phyloP scores from a whole-genome alignment of 1,140 invertebrate species.

The Pseudachorutes palmiensis region DNA sequence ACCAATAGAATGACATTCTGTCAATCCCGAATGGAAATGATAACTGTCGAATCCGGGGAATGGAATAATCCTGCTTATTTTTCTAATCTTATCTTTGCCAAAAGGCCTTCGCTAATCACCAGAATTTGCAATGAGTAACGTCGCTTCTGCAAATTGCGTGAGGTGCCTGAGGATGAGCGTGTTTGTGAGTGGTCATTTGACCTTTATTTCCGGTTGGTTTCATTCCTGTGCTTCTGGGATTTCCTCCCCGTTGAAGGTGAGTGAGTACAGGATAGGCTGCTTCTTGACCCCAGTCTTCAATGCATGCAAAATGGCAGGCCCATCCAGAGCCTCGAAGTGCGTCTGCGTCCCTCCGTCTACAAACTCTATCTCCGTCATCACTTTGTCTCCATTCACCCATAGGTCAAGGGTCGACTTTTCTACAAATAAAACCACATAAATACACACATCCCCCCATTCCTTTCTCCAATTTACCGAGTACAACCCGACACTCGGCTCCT shows the following conservation, averaged over 20 bases:
- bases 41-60: no score
- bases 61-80: no score
- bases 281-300: conserved; percentile 36
- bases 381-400: conserved; percentile 65
- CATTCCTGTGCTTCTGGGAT: conserved; percentile 34
- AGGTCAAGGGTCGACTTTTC: conserved; percentile 70
- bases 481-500: conserved; percentile 50
- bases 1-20: no score
- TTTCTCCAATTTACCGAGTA: conserved; percentile 63
- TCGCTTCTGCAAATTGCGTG: no score
- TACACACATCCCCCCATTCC: no score
- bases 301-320: conserved; percentile 31
- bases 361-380: conserved; percentile 62
- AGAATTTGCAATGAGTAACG: no score
- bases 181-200: no score
- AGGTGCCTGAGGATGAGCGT: no score
- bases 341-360: conserved; percentile 73
- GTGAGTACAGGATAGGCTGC: conserved; percentile 35
- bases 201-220: no score
- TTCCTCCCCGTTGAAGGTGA: conserved; percentile 35
- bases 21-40: no score
- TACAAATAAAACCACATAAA: conserved; percentile 47
- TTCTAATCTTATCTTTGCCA: no score
- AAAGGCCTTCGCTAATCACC: no score
- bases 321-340: conserved; percentile 49